Conservation (phyloP, 2,797 vertebrate species). For the Trachops cirrhosus region DNA sequence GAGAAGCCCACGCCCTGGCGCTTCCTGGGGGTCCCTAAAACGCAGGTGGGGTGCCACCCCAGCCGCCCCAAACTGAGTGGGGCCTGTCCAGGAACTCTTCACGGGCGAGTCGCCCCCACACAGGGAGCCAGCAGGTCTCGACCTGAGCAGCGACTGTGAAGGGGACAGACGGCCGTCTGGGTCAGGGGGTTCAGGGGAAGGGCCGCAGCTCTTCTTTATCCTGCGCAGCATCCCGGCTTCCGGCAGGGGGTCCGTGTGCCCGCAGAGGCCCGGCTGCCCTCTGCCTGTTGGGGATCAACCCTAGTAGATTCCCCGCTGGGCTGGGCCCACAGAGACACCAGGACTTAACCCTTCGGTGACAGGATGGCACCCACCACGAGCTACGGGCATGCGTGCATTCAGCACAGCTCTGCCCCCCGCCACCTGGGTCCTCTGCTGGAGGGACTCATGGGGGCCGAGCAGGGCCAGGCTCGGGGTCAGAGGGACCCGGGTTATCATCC, state of each 20-base stretch:
- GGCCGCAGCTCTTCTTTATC: not conserved
- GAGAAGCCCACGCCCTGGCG: not conserved
- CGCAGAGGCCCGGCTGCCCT: not conserved
- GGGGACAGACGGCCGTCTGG: constrained; percentile 9
- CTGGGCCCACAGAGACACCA: fast-evolving
- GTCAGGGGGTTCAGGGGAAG: not conserved
- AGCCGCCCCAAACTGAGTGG: not conserved
- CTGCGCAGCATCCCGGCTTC: not conserved
- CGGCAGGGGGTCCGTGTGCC: not conserved
- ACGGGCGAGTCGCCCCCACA: fast-evolving
- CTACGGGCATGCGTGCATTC: fast-evolving
- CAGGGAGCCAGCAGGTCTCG: fast-evolving
- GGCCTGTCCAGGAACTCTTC: not conserved
- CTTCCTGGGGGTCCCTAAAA: not conserved
- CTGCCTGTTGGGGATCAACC: not conserved
- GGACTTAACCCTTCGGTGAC: not conserved
- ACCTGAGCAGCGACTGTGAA: not conserved
- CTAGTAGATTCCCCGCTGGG: not conserved
- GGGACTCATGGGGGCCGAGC: fast-evolving
- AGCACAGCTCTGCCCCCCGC: fast-evolving
- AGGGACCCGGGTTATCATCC: not conserved
- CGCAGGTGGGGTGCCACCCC: too few species aligned
- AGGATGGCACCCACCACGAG: fast-evolving
- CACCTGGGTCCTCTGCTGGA: not conserved
- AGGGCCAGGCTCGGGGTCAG: not conserved